Conservation (phyloP, 1,140 invertebrate genomes). For the Chironomus tepperi region DNA sequence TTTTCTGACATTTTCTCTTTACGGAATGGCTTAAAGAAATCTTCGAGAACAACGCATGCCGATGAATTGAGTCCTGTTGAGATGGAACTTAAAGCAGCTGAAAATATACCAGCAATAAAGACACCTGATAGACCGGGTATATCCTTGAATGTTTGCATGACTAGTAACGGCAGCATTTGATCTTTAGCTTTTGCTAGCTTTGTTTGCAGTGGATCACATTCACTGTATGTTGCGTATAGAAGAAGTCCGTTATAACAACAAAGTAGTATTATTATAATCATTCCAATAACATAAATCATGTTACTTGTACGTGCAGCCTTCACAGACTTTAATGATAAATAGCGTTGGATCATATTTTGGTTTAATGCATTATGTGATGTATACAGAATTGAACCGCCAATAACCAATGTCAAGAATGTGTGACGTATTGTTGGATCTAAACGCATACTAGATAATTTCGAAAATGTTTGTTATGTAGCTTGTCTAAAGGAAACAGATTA, state of each 20-base stretch:
- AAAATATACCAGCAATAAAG: conserved; percentile 68
- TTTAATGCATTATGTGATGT: conserved; percentile 59
- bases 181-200: conserved; percentile 53
- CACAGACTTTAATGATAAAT: conserved; percentile 49
- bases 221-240: conserved; percentile 60
- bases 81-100: conserved; percentile 67
- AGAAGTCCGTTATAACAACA: conserved; percentile 62
- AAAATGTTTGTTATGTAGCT: not conserved
- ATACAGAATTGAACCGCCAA: conserved; percentile 61
- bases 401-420: conserved; percentile 57
- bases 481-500: not conserved
- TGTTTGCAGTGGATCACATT: conserved; percentile 58
- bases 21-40: conserved; percentile 58
- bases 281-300: conserved; percentile 44
- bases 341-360: conserved; percentile 59
- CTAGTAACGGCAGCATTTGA: conserved; percentile 59
- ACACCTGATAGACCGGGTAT: conserved; percentile 62
- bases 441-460: conserved; percentile 45
- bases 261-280: conserved; percentile 48
- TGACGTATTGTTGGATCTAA: conserved; percentile 60
- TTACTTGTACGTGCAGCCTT: conserved; percentile 48
- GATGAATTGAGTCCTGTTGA: conserved; percentile 71
- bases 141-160: conserved; percentile 59
- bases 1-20: conserved; percentile 51
- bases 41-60: conserved; percentile 72